A percentile compares a stretch with the other conserved stretches of the same genome.
phyloP scores from a whole-genome alignment of 2,113 vertebrate genomes.

The Lasiurus borealis region DNA sequence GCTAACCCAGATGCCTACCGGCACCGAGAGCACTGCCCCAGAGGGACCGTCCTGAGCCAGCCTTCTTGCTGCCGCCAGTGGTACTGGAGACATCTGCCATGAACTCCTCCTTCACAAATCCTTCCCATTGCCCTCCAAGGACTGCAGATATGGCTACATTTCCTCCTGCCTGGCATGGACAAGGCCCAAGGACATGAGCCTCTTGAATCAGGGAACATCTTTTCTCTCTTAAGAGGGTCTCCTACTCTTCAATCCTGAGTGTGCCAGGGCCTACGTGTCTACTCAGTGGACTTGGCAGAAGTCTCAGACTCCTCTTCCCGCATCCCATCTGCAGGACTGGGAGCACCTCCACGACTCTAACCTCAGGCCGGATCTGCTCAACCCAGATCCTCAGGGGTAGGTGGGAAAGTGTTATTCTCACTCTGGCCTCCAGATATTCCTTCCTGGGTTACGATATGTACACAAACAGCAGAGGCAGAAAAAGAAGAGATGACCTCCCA shows the following conservation, averaged over 20 bases:
- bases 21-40: not conserved
- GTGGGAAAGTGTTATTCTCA: not conserved
- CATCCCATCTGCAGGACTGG: not conserved
- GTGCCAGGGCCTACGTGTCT: not conserved
- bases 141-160: not conserved
- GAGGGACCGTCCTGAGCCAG: not conserved
- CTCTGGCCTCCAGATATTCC: not conserved
- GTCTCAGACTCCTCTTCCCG: not conserved
- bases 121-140: not conserved
- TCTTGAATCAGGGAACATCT: not conserved
- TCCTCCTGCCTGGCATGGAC: not conserved
- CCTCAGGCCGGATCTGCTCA: not conserved
- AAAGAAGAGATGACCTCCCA: not conserved
- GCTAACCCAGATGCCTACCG: too few relatives aligned
- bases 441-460: not conserved
- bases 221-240: conserved; percentile 30
- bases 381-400: not conserved
- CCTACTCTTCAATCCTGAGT: not conserved
- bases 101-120: not conserved
- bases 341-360: not conserved
- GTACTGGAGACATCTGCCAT: not conserved
- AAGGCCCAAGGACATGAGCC: not conserved
- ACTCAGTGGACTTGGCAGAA: not conserved
- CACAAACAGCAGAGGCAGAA: not conserved
- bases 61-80: not conserved